Conservation (phyloP, 2,113 vertebrate species). For the Paracanthobrama guichenoti region DNA sequence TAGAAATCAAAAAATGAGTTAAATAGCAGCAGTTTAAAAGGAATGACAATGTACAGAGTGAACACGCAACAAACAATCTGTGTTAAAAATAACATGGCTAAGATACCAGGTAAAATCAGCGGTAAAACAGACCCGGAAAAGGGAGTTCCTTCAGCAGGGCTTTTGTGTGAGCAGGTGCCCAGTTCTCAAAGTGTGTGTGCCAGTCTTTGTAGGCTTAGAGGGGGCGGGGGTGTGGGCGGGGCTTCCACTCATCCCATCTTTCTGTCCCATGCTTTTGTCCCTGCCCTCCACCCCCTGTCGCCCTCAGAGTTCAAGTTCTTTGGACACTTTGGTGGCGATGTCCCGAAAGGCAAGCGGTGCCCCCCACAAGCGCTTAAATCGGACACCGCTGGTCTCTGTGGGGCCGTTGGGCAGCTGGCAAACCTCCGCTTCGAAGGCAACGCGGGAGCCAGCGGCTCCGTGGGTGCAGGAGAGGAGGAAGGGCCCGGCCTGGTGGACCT, state of each 20-base stretch:
- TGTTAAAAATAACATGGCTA: constrained; percentile 50
- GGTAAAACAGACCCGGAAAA: constrained; percentile 37
- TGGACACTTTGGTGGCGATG: constrained; percentile 86
- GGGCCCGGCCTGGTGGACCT: constrained; percentile 82
- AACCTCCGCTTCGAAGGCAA: constrained; percentile 88
- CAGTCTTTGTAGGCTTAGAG: constrained; percentile 61
- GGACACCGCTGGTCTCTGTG: constrained; percentile 81
- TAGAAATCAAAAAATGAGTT: constrained; percentile 55
- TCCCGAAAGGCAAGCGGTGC: constrained; percentile 85
- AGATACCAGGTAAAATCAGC: constrained; percentile 40
- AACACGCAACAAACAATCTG: constrained; percentile 51
- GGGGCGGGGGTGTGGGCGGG: constrained; percentile 56
- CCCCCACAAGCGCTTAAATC: constrained; percentile 86
- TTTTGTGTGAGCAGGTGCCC: constrained; percentile 38
- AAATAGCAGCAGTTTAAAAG: constrained; percentile 79
- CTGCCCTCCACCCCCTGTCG: constrained; percentile 66
- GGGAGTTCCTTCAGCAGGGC: constrained; percentile 61
- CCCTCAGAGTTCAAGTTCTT: constrained; percentile 84
- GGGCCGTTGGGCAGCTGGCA: constrained; percentile 82
- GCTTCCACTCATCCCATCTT: constrained; percentile 55
- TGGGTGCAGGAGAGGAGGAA: constrained; percentile 90
- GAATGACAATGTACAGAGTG: constrained; percentile 68
- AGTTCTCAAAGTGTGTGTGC: constrained; percentile 52
- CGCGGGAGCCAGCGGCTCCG: constrained; percentile 78
- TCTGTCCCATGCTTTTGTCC: constrained; percentile 55